These are phyloP conservation scores for Mylabris sibirica DNA, from an alignment of 2,888 invertebrate species.

Conservation along the genomic window DNA sequence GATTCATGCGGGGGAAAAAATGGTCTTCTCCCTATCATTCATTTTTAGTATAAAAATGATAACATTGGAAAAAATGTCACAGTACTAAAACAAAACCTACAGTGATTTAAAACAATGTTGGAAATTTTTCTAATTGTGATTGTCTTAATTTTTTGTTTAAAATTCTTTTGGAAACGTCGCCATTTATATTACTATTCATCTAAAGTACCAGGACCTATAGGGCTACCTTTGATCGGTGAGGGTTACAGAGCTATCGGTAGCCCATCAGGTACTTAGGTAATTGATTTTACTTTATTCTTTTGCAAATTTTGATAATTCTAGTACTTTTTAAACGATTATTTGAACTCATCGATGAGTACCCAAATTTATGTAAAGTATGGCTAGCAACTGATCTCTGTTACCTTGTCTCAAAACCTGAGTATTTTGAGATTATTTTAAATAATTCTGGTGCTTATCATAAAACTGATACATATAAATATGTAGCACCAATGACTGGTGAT, in stretches of 20 bases:
- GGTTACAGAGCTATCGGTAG: slow-evolving; percentile 12
- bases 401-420: slow-evolving; percentile 23
- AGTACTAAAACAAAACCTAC: slow-evolving; percentile 8
- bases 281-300: no score
- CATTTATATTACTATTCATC: slow-evolving; percentile 15
- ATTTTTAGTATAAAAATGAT: no score
- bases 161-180: slow-evolving; percentile 12
- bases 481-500: slow-evolving; percentile 11
- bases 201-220: slow-evolving; percentile 17
- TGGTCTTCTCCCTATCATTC: no score
- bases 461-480: slow-evolving; percentile 6
- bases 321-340: slow-evolving; percentile 8
- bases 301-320: neutral
- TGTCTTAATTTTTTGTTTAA: neutral
- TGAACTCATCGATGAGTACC: slow-evolving; percentile 9
- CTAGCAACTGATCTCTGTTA: slow-evolving; percentile 16
- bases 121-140: neutral
- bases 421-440: slow-evolving; percentile 19
- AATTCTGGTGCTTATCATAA: slow-evolving; percentile 9
- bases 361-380: slow-evolving; percentile 17
- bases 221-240: slow-evolving; percentile 16
- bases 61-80: no score
- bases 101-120: neutral
- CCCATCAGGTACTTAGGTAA: slow-evolving; percentile 18
- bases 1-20: no score